Base-by-base conservation (phyloP, 2,888 invertebrate genomes). In the Eupithecia centaureata region DNA sequence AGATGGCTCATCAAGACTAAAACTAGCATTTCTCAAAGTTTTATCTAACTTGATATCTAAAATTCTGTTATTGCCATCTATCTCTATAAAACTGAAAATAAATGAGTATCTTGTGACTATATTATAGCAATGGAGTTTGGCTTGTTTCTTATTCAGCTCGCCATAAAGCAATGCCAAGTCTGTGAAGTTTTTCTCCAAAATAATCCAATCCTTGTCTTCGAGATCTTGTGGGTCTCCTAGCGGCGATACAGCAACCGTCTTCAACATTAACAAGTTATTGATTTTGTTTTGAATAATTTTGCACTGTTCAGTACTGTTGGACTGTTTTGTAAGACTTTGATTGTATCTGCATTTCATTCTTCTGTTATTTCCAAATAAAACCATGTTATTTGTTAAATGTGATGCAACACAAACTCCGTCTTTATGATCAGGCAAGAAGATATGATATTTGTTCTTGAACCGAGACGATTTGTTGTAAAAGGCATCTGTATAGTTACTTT, bases 291-390 rank as follows among this genome's bases (percentile, higher is more conserved):
- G 71, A 18, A 10, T 32, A 12, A 0, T 57, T 33, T 32, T 57
- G 32, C 57, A 57, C 12, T 32, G 57, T 68, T 70, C 58, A 72
- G 57, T 33, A 32, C 57, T 57, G 18, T 57, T 33, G n/a, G 57
- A 57, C n/a, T n/a, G 61, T 38, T 77, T 70, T 18, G 22, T 10
- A 10, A 60, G 28, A 25, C 72, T 72, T 15, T 86, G 76, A 52
- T 74, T 58, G 64, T 85, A 83, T 70, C 86, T 82, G 78, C 95
- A 95, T 75, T 90, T 93, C 3, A 83, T 80, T 77, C 92, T 86
- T 76, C 86, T 86, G 73, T 94, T 94, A 12, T 82, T 79, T 15
- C 94, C 94, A 82, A 95, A 95, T 70, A 89, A 82, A 30, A 94
- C 72, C 18, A 81, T 73, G 64, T 88, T 85, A 65, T 90, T 83